Evolutionary conservation across 2,888 invertebrate genomes (phyloP).

Genomic region (Orthonevra nobilis): DNA sequence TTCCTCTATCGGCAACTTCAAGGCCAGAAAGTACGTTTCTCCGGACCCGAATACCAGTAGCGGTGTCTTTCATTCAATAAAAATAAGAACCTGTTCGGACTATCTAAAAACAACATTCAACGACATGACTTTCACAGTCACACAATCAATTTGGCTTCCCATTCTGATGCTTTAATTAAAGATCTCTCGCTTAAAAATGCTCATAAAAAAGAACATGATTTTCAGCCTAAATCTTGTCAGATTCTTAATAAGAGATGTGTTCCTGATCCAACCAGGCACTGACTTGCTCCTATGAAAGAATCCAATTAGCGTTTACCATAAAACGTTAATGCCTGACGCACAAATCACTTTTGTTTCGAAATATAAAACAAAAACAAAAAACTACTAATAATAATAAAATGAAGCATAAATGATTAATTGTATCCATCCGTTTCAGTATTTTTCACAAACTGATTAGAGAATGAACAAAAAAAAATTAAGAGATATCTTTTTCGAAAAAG

Average conservation of each 20-base stretch:
- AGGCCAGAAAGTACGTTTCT: constrained; percentile 6
- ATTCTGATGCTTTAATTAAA: background rate
- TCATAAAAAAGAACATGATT: too few relatives aligned
- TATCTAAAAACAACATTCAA: background rate
- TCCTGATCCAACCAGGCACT: too few relatives aligned
- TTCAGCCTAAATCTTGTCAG: background rate
- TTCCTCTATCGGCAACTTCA: background rate
- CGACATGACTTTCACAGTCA: background rate
- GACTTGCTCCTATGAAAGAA: too few relatives aligned
- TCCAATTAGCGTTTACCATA: constrained; percentile 50
- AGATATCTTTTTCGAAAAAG: background rate
- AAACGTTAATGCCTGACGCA: constrained; percentile 20
- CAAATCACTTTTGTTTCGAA: constrained; percentile 39
- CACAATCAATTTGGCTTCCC: too few relatives aligned
- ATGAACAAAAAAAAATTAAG: background rate
- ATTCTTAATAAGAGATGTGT: constrained; percentile 10
- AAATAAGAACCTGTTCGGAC: constrained; percentile 6
- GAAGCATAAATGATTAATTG: constrained; percentile 62
- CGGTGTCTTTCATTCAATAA: constrained; percentile 9
- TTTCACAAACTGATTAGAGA: constrained; percentile 2
- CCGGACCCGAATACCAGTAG: constrained; percentile 19
- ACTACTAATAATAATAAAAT: too few relatives aligned
- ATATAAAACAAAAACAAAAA: background rate
- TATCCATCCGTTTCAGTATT: constrained; percentile 29
- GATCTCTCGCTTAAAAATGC: background rate